phyloP scores from a whole-genome alignment of 30 jellyfish, hydroid and myxozoan species.

The Nemopilema nomurai region DNA sequence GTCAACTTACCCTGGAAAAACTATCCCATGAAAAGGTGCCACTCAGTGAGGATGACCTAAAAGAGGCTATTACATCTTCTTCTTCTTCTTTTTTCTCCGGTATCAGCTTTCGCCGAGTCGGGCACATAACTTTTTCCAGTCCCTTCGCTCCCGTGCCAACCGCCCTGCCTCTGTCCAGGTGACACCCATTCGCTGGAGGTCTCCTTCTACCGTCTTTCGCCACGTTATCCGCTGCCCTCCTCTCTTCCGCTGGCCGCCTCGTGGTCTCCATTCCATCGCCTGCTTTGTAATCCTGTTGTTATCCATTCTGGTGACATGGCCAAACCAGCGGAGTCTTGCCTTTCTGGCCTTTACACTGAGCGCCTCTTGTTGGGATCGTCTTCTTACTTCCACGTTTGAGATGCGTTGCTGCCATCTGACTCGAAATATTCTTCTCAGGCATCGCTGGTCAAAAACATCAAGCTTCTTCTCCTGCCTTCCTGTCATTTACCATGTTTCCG shows the following conservation, averaged over 20 bases:
- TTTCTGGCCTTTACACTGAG: background rate
- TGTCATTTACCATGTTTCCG: background rate
- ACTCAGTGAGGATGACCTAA: slow-evolving; percentile 14
- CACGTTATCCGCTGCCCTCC: background rate
- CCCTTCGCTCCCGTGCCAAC: background rate
- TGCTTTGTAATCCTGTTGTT: background rate
- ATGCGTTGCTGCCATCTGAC: background rate
- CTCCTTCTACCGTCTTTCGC: background rate
- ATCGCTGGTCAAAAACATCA: background rate
- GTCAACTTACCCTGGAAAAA: slow-evolving; percentile 17
- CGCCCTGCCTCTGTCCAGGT: background rate
- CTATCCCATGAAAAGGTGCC: slow-evolving; percentile 16
- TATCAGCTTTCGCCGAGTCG: background rate
- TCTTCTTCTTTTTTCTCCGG: background rate
- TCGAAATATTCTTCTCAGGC: background rate
- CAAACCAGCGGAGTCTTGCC: background rate
- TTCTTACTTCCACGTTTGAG: background rate
- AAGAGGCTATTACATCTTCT: slow-evolving; percentile 10
- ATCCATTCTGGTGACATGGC: background rate
- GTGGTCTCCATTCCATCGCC: background rate
- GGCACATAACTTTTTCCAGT: background rate
- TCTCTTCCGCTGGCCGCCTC: background rate
- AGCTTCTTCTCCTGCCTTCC: background rate
- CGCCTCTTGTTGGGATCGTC: background rate
- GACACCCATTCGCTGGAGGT: background rate